Conservation (phyloP, 1,140 invertebrate genomes). For the Calosoma granatense region DNA sequence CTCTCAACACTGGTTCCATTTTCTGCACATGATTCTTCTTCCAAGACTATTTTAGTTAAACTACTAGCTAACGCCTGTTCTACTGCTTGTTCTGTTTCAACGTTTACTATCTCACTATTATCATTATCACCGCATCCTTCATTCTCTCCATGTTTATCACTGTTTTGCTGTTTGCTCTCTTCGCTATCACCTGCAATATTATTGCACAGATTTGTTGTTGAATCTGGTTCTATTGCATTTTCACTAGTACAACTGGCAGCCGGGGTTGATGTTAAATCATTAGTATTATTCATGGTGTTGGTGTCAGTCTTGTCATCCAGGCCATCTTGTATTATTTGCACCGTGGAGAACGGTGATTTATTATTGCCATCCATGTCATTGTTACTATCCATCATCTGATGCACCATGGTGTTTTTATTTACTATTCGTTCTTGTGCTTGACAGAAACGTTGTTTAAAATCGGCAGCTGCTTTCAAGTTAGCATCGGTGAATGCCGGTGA, state of each 20-base stretch:
- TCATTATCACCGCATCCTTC: neutral
- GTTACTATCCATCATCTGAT: neutral
- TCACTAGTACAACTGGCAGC: neutral
- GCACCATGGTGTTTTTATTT: neutral
- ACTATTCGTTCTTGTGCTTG: neutral
- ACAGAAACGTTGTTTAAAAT: neutral
- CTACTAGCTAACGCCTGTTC: neutral
- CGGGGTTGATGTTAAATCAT: neutral
- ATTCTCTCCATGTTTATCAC: neutral
- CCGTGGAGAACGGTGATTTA: no score
- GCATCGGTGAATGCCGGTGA: slow-evolving; percentile 6
- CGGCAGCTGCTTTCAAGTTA: neutral
- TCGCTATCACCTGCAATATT: neutral
- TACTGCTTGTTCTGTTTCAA: neutral
- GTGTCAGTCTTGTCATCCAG: slow-evolving; percentile 2
- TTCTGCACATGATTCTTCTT: slow-evolving; percentile 12
- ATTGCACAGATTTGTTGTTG: neutral
- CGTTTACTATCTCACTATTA: neutral
- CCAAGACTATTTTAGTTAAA: slow-evolving; percentile 6
- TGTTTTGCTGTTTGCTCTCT: neutral
- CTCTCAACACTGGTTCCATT: slow-evolving; percentile 8
- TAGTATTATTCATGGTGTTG: slow-evolving; percentile 4
- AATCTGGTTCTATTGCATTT: neutral
- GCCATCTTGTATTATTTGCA: neutral
- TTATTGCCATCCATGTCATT: slow-evolving; percentile 7